Percentiles rank a stretch among this genome's conserved stretches.
Conservation (phyloP, 2,888 invertebrate genomes). For the Drosophila niveifrons region DNA sequence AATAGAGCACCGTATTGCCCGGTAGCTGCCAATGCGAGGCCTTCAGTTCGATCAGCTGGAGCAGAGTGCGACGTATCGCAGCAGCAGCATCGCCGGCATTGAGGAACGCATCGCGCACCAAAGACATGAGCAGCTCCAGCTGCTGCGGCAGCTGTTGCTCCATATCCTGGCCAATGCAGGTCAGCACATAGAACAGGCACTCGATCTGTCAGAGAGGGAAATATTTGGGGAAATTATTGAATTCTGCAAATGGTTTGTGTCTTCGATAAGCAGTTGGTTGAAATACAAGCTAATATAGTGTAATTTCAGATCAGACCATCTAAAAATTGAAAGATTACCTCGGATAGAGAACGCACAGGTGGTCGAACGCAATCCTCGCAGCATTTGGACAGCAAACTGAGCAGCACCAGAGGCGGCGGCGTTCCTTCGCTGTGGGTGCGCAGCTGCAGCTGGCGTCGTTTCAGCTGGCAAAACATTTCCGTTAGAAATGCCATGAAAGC, state of each 20-base stretch:
- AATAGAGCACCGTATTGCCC: slow-evolving; percentile 95
- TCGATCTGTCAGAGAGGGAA: slow-evolving; percentile 88
- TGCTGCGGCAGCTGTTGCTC: slow-evolving; percentile 93
- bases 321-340: slow-evolving; percentile 86
- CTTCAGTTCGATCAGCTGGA: slow-evolving; percentile 95
- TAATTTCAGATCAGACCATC: too few species aligned
- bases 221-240: neutral
- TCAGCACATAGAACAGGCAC: slow-evolving; percentile 94
- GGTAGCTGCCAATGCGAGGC: slow-evolving; percentile 96
- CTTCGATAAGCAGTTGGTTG: too few species aligned
- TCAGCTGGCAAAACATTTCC: slow-evolving; percentile 95
- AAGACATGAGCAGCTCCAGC: slow-evolving; percentile 91
- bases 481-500: slow-evolving; percentile 96
- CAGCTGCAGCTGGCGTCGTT: slow-evolving; percentile 88
- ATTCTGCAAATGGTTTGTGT: neutral
- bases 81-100: slow-evolving; percentile 90
- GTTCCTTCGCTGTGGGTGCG: slow-evolving; percentile 87
- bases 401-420: slow-evolving; percentile 90
- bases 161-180: slow-evolving; percentile 94
- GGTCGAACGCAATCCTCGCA: slow-evolving; percentile 95
- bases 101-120: slow-evolving; percentile 94
- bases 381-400: slow-evolving; percentile 94
- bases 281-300: too few species aligned
- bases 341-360: slow-evolving; percentile 92
- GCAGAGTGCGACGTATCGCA: slow-evolving; percentile 92